Base-by-base conservation (phyloP, 2,797 vertebrate species). In the Pseudomugil tenellus region DNA sequence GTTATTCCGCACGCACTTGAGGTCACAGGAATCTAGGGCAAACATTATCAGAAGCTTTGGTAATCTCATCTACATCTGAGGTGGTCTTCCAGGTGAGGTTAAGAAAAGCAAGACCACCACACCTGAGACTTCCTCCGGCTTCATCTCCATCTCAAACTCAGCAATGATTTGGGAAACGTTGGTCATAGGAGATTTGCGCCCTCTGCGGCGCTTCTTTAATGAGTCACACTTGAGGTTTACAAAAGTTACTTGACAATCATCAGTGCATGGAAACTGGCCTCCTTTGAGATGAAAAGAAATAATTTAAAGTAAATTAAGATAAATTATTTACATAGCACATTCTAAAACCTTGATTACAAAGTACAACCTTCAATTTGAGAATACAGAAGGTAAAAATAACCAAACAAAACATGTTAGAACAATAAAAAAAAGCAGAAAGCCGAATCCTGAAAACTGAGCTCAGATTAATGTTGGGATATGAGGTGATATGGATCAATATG, bases 191-290 rank as follows among this genome's bases (percentile, higher is more conserved):
- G 97, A 98, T 78, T 98, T 98, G 65, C 97, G 96, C 31, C 97
- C 97, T 6, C 96, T 93, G 1, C 96, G 84, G 13, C 95, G 95
- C 79, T 97, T 98, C 93, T 96, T 99, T 3, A 97, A 98, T 0
- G 97, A 98, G 83, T 98, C 97, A 0, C 97, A 99, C 84, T 97
- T 98, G 60, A 99, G 93, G 66, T 96, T 97, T 77, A 98, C 95
- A 19, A 97, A 98, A 0, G 96, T 97, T 60, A 99, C 93, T 46
- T 96, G 96, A 90, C 96, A 97, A 89, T 96, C 94, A 19, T 98
- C 96, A 59, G 95, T 95, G 76, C 92, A 96, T 59, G 94, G 94
- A 87, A 96, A 95, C 70, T 94, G 94, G 41, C 92, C 86, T 70
- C 89, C 93, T 94, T 56, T 21, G 23, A 60, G 49, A 6, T 21